phyloP scores from a whole-genome alignment of 1,140 invertebrate species.

The Cryptotermes secundus region DNA sequence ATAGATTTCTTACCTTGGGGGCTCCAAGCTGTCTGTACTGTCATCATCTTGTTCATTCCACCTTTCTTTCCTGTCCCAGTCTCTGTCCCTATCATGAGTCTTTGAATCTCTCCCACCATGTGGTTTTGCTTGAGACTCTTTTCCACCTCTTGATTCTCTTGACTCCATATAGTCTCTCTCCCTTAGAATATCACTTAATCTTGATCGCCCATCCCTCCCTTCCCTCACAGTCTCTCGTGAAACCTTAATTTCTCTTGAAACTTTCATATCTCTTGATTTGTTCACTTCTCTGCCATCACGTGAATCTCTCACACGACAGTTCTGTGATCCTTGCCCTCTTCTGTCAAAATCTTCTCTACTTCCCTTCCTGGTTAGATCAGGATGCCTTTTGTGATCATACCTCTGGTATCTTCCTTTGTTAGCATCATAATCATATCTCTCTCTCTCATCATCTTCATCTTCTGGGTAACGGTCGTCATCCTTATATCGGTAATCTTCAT shows the following conservation, averaged over 20 bases:
- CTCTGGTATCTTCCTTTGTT: neutral
- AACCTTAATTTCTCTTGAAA: neutral
- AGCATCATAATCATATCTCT: neutral
- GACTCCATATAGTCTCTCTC: neutral
- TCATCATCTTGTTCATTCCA: slow-evolving; percentile 3
- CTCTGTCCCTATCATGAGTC: neutral
- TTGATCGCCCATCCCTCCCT: neutral
- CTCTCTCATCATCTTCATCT: neutral
- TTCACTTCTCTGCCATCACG: neutral
- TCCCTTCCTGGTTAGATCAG: neutral
- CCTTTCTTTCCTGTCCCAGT: slow-evolving; percentile 3
- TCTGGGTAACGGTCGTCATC: neutral
- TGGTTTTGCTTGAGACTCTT: neutral
- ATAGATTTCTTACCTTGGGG: neutral
- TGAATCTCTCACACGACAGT: neutral
- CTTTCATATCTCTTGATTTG: neutral
- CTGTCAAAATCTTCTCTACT: neutral
- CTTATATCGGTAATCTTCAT: neutral
- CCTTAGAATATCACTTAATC: neutral
- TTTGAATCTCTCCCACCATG: neutral
- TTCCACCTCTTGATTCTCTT: neutral
- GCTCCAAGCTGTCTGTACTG: neutral
- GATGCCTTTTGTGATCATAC: neutral
- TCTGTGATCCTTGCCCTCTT: neutral
- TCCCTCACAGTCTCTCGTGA: neutral